These are phyloP conservation scores for Lasioglossum marginatum DNA, from an alignment of 2,888 invertebrate genomes.

Conservation along the genomic window DNA sequence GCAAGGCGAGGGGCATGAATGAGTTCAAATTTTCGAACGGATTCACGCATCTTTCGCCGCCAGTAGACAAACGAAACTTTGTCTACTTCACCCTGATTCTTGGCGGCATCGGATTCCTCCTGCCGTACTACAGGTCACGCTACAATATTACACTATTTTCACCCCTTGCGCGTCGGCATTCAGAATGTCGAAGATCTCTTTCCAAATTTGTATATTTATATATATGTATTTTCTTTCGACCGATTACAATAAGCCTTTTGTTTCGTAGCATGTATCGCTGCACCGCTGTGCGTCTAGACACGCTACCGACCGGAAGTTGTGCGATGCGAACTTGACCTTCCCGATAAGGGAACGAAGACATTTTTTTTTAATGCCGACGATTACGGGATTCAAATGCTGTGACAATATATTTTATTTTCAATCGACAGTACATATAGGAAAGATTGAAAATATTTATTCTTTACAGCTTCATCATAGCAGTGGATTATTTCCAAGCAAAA, in stretches of 20 bases:
- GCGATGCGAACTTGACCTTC: not conserved
- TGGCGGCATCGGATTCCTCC: conserved; percentile 95
- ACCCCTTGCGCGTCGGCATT: not conserved
- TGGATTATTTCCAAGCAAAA: conserved; percentile 95
- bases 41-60: conserved; percentile 88
- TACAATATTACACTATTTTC: conserved; percentile 26
- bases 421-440: not conserved
- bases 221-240: not conserved
- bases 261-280: not conserved
- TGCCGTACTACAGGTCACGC: conserved; percentile 95
- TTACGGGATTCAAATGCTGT: not conserved
- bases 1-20: conserved; percentile 87
- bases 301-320: conserved; percentile 6
- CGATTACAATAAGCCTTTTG: not conserved
- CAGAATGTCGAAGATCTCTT: conserved; percentile 34
- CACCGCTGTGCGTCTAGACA: not conserved
- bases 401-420: not conserved
- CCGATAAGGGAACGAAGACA: not conserved
- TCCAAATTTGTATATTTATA: not conserved
- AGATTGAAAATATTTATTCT: not conserved
- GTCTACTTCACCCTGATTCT: conserved; percentile 91
- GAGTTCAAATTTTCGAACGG: conserved; percentile 85
- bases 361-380: not conserved
- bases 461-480: conserved; percentile 95
- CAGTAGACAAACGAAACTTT: conserved; percentile 89